These are phyloP conservation scores for Cepphus grylle DNA, from an alignment of 2,113 vertebrate species.

Conservation along the genomic window DNA sequence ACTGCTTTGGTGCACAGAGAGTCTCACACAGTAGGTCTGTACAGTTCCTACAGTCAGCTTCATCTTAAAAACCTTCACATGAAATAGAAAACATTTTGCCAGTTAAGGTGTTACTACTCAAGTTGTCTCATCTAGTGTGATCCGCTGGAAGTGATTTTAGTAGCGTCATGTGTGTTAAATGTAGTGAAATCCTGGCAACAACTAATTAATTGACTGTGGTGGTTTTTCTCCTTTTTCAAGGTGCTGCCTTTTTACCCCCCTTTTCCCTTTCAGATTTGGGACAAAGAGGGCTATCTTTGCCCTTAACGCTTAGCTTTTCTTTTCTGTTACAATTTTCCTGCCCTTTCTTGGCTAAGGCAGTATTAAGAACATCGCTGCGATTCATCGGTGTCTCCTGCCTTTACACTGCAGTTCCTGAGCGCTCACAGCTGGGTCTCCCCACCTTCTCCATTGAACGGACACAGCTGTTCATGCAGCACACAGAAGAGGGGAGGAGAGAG, in stretches of 20 bases:
- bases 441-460: neutral
- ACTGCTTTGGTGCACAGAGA: neutral
- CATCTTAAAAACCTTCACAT: neutral
- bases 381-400: neutral
- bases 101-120: neutral
- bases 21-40: neutral
- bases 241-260: neutral
- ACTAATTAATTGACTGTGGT: neutral
- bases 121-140: neutral
- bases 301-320: neutral
- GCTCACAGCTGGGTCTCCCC: slow-evolving; percentile 5
- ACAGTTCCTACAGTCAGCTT: neutral
- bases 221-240: neutral
- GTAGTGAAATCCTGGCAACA: neutral
- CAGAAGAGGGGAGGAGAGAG: neutral
- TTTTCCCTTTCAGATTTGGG: neutral
- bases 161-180: neutral
- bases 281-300: neutral
- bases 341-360: neutral
- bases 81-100: neutral
- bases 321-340: neutral
- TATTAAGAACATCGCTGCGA: neutral
- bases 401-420: neutral
- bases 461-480: neutral
- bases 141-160: neutral